Conservation (phyloP, 1,140 invertebrate species). For the Cyclina sinensis region DNA sequence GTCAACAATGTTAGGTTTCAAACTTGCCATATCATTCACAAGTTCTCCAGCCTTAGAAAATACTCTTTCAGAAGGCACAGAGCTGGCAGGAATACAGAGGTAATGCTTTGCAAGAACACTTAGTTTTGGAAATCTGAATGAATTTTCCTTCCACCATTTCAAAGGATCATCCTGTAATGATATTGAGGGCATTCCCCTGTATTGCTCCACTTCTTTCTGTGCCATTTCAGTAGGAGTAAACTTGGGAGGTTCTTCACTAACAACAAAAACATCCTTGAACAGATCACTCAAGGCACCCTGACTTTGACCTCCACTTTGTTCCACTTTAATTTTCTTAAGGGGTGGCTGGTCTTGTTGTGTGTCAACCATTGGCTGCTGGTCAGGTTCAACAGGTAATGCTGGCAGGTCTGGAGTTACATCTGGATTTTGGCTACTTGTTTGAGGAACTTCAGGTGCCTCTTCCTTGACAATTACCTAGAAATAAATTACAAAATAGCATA, state of each 20-base stretch:
- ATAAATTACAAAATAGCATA: no score
- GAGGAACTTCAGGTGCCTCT: background rate
- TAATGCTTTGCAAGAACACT: background rate
- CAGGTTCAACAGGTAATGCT: background rate
- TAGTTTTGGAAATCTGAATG: background rate
- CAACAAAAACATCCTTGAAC: constrained; percentile 14
- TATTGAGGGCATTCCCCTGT: no score
- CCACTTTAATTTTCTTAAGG: background rate
- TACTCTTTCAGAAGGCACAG: constrained; percentile 38
- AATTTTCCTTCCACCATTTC: constrained; percentile 22
- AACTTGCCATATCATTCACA: constrained; percentile 11
- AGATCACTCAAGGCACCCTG: background rate
- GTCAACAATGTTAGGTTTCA: background rate
- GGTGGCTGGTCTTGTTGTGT: background rate
- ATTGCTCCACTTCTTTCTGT: no score
- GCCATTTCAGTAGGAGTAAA: background rate
- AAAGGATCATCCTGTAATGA: background rate
- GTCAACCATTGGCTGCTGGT: no score
- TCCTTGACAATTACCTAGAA: background rate
- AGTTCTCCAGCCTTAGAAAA: constrained; percentile 26
- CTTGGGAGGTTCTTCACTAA: background rate
- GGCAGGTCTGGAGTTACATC: background rate
- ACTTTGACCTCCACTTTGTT: background rate
- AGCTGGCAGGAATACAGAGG: constrained; percentile 1
- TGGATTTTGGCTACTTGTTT: background rate